These are phyloP conservation scores for Carassius carassius DNA, from an alignment of 2,113 vertebrate genomes.

Conservation along the genomic window DNA sequence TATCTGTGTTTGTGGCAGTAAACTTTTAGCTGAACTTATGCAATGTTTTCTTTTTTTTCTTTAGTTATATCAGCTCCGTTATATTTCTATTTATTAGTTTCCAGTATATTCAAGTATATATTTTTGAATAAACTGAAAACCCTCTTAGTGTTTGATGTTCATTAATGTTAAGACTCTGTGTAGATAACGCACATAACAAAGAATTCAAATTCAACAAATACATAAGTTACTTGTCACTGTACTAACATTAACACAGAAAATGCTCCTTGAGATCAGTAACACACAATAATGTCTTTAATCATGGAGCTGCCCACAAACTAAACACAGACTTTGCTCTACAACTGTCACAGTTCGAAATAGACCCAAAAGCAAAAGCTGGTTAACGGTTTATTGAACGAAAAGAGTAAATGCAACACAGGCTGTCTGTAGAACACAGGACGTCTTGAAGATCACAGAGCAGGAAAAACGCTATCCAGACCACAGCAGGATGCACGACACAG, in stretches of 20 bases:
- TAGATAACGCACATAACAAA: not conserved
- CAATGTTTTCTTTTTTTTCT: not conserved
- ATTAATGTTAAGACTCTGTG: not conserved
- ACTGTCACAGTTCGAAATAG: too few relatives aligned
- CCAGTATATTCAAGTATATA: not conserved
- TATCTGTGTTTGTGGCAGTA: not conserved
- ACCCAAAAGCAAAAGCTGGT: too few relatives aligned
- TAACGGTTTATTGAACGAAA: too few relatives aligned
- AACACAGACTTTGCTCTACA: not conserved
- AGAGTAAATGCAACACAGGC: too few relatives aligned
- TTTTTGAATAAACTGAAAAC: not conserved
- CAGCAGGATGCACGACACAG: too few relatives aligned
- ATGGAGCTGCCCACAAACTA: not conserved
- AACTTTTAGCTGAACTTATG: not conserved
- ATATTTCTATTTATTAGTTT: not conserved
- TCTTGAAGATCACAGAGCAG: too few relatives aligned
- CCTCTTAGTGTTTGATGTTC: not conserved
- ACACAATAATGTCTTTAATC: not conserved
- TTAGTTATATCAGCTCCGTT: not conserved
- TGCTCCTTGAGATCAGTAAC: not conserved
- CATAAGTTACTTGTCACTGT: not conserved
- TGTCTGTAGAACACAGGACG: too few relatives aligned
- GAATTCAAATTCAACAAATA: too few relatives aligned
- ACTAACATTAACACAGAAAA: not conserved
- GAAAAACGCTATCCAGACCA: too few relatives aligned